phyloP scores from a whole-genome alignment of 1,140 invertebrate species.

The Drosophila nebulosa region DNA sequence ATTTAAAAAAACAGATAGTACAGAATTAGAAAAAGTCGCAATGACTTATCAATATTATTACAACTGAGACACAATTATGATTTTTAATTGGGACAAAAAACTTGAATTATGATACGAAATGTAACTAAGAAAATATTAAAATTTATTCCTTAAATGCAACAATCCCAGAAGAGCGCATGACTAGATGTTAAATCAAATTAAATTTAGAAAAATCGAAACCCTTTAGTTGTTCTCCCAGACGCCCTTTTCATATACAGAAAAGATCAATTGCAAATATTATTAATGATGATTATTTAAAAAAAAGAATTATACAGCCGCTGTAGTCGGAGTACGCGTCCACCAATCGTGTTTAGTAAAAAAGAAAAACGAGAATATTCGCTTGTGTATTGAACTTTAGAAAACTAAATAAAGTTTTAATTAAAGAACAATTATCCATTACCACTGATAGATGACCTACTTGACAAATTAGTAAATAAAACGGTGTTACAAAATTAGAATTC shows the following conservation, averaged over 20 bases:
- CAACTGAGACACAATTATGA: not conserved
- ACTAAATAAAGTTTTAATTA: too few relatives aligned
- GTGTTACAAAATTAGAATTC: too few relatives aligned
- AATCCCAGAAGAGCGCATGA: not conserved
- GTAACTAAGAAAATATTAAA: not conserved
- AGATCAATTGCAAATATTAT: not conserved
- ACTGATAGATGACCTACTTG: too few relatives aligned
- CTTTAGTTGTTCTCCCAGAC: not conserved
- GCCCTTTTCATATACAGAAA: too few relatives aligned
- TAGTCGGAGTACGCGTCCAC: too few relatives aligned
- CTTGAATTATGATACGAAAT: too few relatives aligned
- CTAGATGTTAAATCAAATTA: not conserved
- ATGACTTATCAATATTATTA: not conserved
- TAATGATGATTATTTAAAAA: not conserved
- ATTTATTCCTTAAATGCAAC: not conserved
- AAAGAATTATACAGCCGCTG: not conserved
- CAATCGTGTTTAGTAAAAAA: too few relatives aligned
- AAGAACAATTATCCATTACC: too few relatives aligned
- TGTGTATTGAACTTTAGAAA: too few relatives aligned
- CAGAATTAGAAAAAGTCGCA: not conserved
- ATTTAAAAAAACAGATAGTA: not conserved
- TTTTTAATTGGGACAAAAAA: not conserved
- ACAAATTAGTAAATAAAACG: too few relatives aligned
- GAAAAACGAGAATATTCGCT: too few relatives aligned
- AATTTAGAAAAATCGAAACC: not conserved